These are phyloP conservation scores for Poecilobothrus nobilitatus DNA, from an alignment of 2,888 invertebrate species.

Conservation along the genomic window DNA sequence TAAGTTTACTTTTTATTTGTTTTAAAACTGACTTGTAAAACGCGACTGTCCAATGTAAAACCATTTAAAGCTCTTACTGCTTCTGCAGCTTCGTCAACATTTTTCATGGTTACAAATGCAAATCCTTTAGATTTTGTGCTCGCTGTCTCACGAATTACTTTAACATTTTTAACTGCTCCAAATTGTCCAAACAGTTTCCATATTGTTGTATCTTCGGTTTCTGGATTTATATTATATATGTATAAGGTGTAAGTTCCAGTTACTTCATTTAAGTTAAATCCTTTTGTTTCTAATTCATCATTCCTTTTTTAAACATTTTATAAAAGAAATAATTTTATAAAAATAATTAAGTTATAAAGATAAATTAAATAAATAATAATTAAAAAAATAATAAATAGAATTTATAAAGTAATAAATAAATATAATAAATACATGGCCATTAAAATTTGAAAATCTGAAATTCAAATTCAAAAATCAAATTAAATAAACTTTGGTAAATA, in stretches of 20 bases:
- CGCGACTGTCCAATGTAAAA: background rate
- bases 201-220: background rate
- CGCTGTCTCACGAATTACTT: background rate
- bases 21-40: background rate
- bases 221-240: background rate
- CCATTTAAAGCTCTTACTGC: background rate
- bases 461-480: no score
- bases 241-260: background rate
- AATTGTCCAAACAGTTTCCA: slow-evolving; percentile 1
- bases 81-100: background rate
- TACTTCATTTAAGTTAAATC: background rate
- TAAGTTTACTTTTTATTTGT: background rate
- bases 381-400: background rate
- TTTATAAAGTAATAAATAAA: background rate
- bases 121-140: background rate
- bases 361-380: background rate
- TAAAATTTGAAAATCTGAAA: background rate
- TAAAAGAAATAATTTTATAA: background rate
- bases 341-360: background rate
- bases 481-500: no score
- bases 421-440: background rate
- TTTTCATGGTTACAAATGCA: background rate
- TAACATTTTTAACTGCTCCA: background rate
- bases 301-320: background rate
- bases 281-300: background rate